Evolutionary conservation across 2,888 invertebrate species (phyloP).

Genomic region (Stegophylla sp.): DNA sequence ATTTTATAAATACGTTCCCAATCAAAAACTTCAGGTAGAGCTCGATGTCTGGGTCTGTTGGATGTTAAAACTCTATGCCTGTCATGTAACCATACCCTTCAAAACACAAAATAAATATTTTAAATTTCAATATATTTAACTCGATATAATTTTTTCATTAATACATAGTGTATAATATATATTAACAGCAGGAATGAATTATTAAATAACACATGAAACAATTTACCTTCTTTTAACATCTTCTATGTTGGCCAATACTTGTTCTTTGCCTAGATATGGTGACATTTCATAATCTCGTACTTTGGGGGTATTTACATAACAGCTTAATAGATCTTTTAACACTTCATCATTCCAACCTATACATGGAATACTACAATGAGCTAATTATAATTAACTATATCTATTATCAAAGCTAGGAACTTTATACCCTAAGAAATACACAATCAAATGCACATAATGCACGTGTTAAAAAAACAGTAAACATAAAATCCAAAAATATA

Average conservation of each 20-base stretch:
- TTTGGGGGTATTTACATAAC: conserved; percentile 76
- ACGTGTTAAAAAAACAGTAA: no score
- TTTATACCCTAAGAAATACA: no score
- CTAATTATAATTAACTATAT: neutral
- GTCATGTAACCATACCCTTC: conserved; percentile 74
- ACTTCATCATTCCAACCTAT: conserved; percentile 81
- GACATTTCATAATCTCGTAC: conserved; percentile 72
- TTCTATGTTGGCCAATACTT: conserved; percentile 73
- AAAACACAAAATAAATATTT: neutral
- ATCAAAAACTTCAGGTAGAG: conserved; percentile 74
- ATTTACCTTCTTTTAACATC: conserved; percentile 69
- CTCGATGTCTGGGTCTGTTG: conserved; percentile 61
- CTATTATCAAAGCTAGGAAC: no score
- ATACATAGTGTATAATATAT: no score
- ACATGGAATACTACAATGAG: neutral
- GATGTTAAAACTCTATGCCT: conserved; percentile 69
- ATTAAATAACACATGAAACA: neutral
- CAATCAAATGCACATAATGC: no score
- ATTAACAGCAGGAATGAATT: neutral
- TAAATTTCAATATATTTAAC: neutral
- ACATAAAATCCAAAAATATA: no score
- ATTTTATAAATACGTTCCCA: conserved; percentile 85
- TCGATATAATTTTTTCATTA: no score
- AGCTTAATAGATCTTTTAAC: conserved; percentile 75
- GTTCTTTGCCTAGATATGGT: conserved; percentile 74